Percentiles rank a stretch among this genome's conserved stretches.
Evolutionary conservation across 2,888 invertebrate genomes (phyloP).

Genomic region (Polydrusus pterygomalis): DNA sequence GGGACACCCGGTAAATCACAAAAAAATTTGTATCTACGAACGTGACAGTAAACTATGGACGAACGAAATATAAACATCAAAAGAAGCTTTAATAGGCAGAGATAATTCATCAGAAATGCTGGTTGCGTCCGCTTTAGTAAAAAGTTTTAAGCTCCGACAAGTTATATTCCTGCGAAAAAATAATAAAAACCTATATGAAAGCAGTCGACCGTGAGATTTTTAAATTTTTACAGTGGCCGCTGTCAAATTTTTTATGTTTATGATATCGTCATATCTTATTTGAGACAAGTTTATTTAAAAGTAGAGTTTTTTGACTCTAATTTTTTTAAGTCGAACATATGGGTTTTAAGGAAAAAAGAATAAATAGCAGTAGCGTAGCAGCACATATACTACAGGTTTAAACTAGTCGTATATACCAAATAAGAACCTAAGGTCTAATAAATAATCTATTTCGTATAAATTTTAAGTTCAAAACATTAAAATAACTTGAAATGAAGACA

Average conservation of each 20-base stretch:
- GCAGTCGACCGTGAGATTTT: conserved; percentile 39
- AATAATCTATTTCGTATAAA: too few relatives aligned
- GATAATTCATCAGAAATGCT: conserved; percentile 50
- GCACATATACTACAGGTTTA: too few relatives aligned
- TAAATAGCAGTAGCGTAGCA: too few relatives aligned
- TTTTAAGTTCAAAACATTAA: too few relatives aligned
- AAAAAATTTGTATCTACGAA: conserved; percentile 24
- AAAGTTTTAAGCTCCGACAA: conserved; percentile 43
- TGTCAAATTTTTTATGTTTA: conserved; percentile 46
- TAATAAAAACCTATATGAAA: conserved; percentile 34
- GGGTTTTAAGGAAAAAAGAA: conserved; percentile 17
- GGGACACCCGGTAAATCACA: conserved; percentile 12
- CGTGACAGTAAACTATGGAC: conserved; percentile 41
- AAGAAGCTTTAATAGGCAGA: conserved; percentile 46
- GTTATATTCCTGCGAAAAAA: conserved; percentile 38
- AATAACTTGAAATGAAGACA: too few relatives aligned
- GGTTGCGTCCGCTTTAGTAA: conserved; percentile 35
- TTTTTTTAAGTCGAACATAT: conserved; percentile 31
- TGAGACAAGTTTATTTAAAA: conserved; percentile 36
- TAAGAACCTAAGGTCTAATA: too few relatives aligned
- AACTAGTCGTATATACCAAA: too few relatives aligned
- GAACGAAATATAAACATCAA: conserved; percentile 46
- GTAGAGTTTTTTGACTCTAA: conserved; percentile 22
- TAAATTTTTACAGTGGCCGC: conserved; percentile 40
- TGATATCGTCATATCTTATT: conserved; percentile 42